Evolutionary conservation across 2,797 vertebrate species (phyloP).

Genomic region (Synanceia verrucosa): DNA sequence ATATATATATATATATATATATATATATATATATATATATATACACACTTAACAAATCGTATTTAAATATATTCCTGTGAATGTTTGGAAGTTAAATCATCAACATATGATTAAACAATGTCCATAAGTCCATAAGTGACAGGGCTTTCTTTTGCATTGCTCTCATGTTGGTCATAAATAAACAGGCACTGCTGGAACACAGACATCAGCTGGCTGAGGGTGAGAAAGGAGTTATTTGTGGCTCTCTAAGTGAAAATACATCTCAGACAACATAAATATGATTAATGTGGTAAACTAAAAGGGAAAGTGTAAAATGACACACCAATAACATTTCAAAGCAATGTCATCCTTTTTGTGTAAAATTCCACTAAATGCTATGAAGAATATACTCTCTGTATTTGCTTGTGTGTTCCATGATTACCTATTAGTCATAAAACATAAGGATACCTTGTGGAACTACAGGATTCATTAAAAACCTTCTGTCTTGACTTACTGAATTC

Average conservation of each 20-base stretch:
- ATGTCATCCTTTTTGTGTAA: conserved; percentile 29
- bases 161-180: conserved; percentile 57
- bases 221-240: conserved; percentile 47
- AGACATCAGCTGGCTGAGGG: conserved; percentile 36
- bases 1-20: too few species aligned
- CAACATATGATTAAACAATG: conserved; percentile 61
- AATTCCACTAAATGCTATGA: conserved; percentile 56
- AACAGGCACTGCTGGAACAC: conserved; percentile 42
- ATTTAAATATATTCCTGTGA: conserved; percentile 53
- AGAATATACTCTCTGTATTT: conserved; percentile 35
- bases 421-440: conserved; percentile 55
- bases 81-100: conserved; percentile 57
- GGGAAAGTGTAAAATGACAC: conserved; percentile 37
- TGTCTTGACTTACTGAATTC: neutral
- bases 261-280: conserved; percentile 51
- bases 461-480: too few species aligned
- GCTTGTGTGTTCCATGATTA: conserved; percentile 46
- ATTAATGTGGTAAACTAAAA: conserved; percentile 50
- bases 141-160: conserved; percentile 50
- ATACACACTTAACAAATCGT: conserved; percentile 26
- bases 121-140: conserved; percentile 48
- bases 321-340: conserved; percentile 50
- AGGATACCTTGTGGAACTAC: conserved; percentile 38
- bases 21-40: too few species aligned
- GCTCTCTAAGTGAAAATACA: conserved; percentile 34